phyloP scores from a whole-genome alignment of 2,888 invertebrate species.

The Panopea generosa region DNA sequence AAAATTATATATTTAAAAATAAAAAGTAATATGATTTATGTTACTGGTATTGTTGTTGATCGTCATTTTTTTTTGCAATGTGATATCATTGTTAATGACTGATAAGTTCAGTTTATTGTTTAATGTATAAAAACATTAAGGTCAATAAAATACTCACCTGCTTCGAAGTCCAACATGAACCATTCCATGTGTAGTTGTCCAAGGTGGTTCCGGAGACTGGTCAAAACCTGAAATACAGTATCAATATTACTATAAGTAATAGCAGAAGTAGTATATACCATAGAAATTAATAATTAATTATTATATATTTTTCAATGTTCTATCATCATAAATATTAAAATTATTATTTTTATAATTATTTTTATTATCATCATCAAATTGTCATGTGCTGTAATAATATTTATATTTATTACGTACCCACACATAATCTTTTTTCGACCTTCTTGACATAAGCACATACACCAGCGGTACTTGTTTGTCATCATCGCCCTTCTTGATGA shows the following conservation, averaged over 20 bases:
- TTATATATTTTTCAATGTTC: background rate
- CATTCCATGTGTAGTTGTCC: slow-evolving; percentile 13
- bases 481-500: slow-evolving; percentile 25
- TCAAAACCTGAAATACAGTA: slow-evolving; percentile 2
- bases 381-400: no score
- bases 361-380: no score
- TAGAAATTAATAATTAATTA: background rate
- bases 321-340: background rate
- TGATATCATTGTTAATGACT: no score
- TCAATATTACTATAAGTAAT: background rate
- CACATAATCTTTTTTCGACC: slow-evolving; percentile 11
- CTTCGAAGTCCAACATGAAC: slow-evolving; percentile 22
- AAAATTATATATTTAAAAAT: background rate
- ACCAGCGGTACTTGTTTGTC: slow-evolving; percentile 29
- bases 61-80: no score
- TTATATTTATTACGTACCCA: slow-evolving; percentile 9
- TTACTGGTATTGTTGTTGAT: background rate
- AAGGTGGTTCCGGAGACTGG: background rate
- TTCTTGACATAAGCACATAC: slow-evolving; percentile 20
- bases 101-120: no score
- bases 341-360: no score
- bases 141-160: slow-evolving; percentile 6
- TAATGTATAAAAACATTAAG: background rate
- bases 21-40: background rate
- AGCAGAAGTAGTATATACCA: no score